Evolutionary conservation across 2,888 invertebrate species (phyloP).

Genomic region (Tipula helvola): DNA sequence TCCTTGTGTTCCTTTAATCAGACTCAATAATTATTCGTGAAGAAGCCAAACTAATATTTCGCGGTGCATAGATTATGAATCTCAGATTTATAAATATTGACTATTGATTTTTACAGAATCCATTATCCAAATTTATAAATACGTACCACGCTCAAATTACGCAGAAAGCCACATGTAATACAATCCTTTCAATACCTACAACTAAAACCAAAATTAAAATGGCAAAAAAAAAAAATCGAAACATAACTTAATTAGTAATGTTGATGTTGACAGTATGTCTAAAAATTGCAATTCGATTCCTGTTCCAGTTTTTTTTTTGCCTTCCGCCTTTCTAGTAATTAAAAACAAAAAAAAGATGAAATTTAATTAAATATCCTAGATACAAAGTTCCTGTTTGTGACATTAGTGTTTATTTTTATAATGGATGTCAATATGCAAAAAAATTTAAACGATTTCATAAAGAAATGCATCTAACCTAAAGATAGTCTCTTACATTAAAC

Average conservation of each 20-base stretch:
- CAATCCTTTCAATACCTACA: neutral
- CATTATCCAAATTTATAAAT: too few relatives aligned
- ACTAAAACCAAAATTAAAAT: neutral
- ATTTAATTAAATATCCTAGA: neutral
- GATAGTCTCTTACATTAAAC: too few relatives aligned
- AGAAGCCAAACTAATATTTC: too few relatives aligned
- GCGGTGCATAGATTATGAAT: too few relatives aligned
- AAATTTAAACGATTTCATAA: neutral
- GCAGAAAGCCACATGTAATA: neutral
- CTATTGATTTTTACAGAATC: too few relatives aligned
- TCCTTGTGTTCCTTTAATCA: too few relatives aligned
- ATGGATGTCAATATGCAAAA: neutral
- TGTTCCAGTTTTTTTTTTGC: neutral
- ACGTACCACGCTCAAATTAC: too few relatives aligned
- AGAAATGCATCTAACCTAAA: neutral
- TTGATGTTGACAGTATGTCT: neutral
- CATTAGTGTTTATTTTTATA: neutral
- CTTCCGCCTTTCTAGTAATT: neutral
- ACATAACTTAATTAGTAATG: neutral
- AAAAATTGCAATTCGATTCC: neutral
- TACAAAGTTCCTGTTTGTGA: neutral
- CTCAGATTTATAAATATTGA: too few relatives aligned
- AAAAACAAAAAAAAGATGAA: neutral
- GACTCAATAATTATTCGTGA: too few relatives aligned
- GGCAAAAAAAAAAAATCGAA: neutral